Conservation (phyloP, 2,113 vertebrate genomes). For the Psophia crepitans region DNA sequence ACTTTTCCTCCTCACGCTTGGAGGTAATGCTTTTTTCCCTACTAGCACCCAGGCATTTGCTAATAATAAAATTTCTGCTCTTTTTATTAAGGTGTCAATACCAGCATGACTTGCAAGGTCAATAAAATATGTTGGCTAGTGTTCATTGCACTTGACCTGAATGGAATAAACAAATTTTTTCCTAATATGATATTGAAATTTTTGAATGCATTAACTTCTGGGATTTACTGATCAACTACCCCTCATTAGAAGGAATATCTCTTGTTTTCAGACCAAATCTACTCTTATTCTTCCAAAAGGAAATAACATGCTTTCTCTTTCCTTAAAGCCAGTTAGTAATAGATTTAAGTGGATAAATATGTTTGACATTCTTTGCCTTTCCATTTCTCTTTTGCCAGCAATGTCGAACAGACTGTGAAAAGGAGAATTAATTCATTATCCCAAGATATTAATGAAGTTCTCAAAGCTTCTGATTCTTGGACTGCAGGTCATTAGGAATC, state of each 20-base stretch:
- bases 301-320: neutral
- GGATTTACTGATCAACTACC: neutral
- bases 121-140: neutral
- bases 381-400: neutral
- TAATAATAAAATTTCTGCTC: neutral
- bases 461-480: conserved; percentile 2
- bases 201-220: neutral
- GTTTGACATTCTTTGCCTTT: neutral
- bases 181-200: neutral
- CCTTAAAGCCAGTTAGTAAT: neutral
- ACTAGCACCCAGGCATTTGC: neutral
- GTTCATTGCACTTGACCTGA: neutral
- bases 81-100: neutral
- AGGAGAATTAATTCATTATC: conserved; percentile 42
- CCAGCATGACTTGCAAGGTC: neutral
- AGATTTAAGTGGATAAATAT: neutral
- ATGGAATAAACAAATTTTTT: neutral
- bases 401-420: neutral
- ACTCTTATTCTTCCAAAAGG: neutral
- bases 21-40: neutral
- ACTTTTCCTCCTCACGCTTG: neutral
- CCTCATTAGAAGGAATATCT: neutral
- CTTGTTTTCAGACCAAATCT: neutral
- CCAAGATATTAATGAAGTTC: conserved; percentile 8
- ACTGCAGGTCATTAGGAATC: conserved; percentile 27